Conservation (phyloP, 1,140 invertebrate species). For the Drosophila sproati region DNA sequence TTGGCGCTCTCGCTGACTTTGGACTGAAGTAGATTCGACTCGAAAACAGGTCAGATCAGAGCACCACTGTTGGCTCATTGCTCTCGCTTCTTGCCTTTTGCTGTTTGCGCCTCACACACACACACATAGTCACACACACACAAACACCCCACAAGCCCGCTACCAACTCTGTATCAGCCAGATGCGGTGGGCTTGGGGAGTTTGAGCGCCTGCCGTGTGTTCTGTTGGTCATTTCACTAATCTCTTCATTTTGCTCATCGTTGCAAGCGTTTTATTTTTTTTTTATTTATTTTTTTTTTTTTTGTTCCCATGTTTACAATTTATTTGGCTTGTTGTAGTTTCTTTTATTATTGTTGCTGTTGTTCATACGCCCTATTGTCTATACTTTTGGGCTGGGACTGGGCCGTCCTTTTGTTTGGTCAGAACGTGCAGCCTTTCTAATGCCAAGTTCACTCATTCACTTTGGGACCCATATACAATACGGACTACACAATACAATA, state of each 20-base stretch:
- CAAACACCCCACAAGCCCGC: not conserved
- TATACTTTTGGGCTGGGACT: conserved; percentile 23
- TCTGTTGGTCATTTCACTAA: conserved; percentile 73
- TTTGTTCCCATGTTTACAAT: conserved; percentile 70
- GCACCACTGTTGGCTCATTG: conserved; percentile 30
- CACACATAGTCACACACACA: not conserved
- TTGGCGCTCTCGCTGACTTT: conserved; percentile 23
- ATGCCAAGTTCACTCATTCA: conserved; percentile 70
- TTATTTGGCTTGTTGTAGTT: conserved; percentile 66
- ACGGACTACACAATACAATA: conserved; percentile 9
- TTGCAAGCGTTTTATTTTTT: conserved; percentile 53
- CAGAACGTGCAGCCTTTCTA: conserved; percentile 52
- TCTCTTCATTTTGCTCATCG: conserved; percentile 70
- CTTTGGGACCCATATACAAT: conserved; percentile 33
- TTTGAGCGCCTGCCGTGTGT: conserved; percentile 69
- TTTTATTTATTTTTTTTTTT: conserved; percentile 34
- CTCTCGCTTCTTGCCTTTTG: conserved; percentile 52
- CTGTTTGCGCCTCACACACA: conserved; percentile 17
- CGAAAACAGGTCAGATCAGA: conserved; percentile 47
- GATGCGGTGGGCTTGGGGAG: not conserved
- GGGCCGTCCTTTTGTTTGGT: conserved; percentile 55
- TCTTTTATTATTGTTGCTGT: conserved; percentile 17
- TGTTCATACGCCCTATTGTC: conserved; percentile 77
- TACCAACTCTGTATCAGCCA: conserved; percentile 2
- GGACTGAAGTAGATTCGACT: conserved; percentile 5